Evolutionary conservation across 2,888 invertebrate genomes (phyloP), one percentile per base, ranked within the genome.

Genomic region (Merodon equestris): DNA sequence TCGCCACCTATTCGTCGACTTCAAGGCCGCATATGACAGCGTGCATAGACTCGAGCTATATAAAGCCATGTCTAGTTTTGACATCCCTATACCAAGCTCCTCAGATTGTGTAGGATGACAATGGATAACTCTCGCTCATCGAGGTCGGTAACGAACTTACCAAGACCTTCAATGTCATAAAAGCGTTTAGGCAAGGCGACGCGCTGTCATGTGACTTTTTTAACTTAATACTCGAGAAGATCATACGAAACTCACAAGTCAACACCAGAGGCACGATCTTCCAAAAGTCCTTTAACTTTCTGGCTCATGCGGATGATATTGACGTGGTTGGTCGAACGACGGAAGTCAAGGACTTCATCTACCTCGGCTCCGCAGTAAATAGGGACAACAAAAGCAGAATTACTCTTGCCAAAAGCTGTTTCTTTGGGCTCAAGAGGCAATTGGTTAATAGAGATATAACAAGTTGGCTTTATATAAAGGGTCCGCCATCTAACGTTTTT

Each of bases 31-130:
- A 1, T 45, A 13, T 45, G 45, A 45, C 13, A 15, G 45, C 14
- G 14, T 45, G 9, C 14, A 45, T 45, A 45, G 45, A 45, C 13
- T 14, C 45, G 45, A 45, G 4, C 45, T 45, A 45, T 45, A 45
- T 13, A 45, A 3, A 1, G 45, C 45, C 9, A 45, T 45, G 45
- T 45, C 14, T 15, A 45, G 45, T 15, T 15, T 13, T 15, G 17
- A 15, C 17, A 15, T 45, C 45, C 45, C 45, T 7, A 12, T 1
- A 12, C n/a, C 0, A 12, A n/a, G 10, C 7, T 9, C 10, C 13
- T 2, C 5, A n/a, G 45, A 1, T 10, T 9, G 40, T 40, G 5
- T 10, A 40, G 40, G n/a, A n/a, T n/a, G n/a, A 40, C 40, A n/a
- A 40, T 40, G 40, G 40, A 40, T 1, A 40, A 40, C 40, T 40